A percentile compares a stretch with the other conserved stretches of the same genome.
Conservation (phyloP, 2,888 invertebrate species). For the Lycaena phlaeas region DNA sequence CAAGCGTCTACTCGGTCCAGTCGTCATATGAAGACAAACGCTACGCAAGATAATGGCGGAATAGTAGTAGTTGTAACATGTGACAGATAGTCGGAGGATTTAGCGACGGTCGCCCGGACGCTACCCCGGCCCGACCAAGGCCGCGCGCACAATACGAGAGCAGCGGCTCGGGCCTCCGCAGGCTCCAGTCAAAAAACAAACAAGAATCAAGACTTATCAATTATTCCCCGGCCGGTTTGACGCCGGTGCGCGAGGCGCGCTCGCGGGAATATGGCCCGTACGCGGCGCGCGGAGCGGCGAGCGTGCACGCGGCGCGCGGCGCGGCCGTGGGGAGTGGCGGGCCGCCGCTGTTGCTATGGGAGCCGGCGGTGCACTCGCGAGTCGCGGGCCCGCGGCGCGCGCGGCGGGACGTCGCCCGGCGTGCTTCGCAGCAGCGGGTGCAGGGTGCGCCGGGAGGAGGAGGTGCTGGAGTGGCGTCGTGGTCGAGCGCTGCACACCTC, state of each 20-base stretch:
- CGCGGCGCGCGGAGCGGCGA: constrained; percentile 10
- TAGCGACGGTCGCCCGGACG: constrained; percentile 14
- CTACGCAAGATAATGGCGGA: no score
- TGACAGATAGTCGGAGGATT: constrained; percentile 6
- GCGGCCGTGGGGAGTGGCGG: constrained; percentile 37
- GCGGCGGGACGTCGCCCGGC: no score
- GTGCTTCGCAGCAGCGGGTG: no score
- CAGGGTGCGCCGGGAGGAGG: no score
- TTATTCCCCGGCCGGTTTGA: constrained; percentile 31
- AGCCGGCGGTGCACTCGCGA: constrained; percentile 3
- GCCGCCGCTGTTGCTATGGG: constrained; percentile 42
- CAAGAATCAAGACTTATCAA: constrained; percentile 31
- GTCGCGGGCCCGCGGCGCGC: constrained; percentile 3
- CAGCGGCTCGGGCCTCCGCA: constrained; percentile 23
- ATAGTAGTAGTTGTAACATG: constrained; percentile 1
- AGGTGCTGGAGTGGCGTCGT: no score
- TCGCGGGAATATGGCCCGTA: constrained; percentile 15
- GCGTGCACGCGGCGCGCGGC: constrained; percentile 19
- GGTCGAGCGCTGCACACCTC: no score
- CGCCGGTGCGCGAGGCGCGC: constrained; percentile 24
- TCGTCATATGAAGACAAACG: no score
- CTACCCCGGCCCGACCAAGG: constrained; percentile 20
- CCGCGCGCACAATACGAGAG: constrained; percentile 18
- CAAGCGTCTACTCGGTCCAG: no score
- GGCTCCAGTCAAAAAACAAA: constrained; percentile 26